These are phyloP conservation scores for Carassius carassius DNA, from an alignment of 2,113 vertebrate genomes.

Conservation along the genomic window DNA sequence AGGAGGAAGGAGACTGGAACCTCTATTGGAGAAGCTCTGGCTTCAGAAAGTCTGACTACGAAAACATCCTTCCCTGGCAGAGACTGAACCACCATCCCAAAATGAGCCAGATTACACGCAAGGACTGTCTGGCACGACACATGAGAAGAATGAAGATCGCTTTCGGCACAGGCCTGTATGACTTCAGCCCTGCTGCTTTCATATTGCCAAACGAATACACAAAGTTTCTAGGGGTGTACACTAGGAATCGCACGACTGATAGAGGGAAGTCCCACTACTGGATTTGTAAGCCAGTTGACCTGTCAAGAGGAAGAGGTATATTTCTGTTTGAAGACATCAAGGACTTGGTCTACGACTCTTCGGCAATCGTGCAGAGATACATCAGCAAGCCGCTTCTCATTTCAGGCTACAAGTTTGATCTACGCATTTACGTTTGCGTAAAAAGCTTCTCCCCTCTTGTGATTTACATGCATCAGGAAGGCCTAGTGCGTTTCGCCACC, in stretches of 20 bases:
- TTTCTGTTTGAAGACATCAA: conserved; percentile 80
- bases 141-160: conserved; percentile 75
- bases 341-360: conserved; percentile 74
- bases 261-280: conserved; percentile 67
- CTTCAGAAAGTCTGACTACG: conserved; percentile 70
- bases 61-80: conserved; percentile 78
- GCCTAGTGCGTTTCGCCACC: conserved; percentile 79
- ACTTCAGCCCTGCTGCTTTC: conserved; percentile 77
- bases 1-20: conserved; percentile 76
- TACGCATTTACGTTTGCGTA: conserved; percentile 82
- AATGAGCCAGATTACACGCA: conserved; percentile 76
- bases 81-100: conserved; percentile 83
- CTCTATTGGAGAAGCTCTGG: conserved; percentile 75
- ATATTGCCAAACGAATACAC: conserved; percentile 79
- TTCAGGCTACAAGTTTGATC: conserved; percentile 82
- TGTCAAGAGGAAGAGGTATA: conserved; percentile 80
- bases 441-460: conserved; percentile 80
- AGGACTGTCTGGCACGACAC: conserved; percentile 78
- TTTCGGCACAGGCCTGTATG: conserved; percentile 71
- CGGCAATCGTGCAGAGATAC: conserved; percentile 78
- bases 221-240: conserved; percentile 76
- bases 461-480: conserved; percentile 79
- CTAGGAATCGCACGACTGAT: conserved; percentile 59
- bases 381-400: conserved; percentile 80
- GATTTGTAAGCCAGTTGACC: conserved; percentile 81